Evolutionary conservation across 64 coral and sea anemone genomes (phyloP).

Genomic region (Porites australiensis): DNA sequence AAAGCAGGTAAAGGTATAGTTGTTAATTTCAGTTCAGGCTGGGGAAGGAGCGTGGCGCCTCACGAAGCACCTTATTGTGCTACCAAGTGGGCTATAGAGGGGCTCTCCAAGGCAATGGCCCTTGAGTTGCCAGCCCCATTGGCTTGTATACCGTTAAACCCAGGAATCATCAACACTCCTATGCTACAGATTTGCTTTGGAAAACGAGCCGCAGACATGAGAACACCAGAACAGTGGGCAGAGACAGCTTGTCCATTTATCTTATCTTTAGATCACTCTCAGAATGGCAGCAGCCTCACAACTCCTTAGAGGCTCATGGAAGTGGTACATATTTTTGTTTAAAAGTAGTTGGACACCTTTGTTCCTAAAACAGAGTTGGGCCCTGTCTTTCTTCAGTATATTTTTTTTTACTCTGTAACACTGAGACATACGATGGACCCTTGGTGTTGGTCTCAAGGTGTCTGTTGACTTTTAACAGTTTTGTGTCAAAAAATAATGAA

Average conservation of each 20-base stretch:
- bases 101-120: constrained; percentile 87
- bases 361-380: too few species aligned
- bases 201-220: constrained; percentile 1
- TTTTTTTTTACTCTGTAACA: too few species aligned
- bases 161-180: constrained; percentile 83
- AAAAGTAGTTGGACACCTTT: too few species aligned
- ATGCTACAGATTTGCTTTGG: constrained; percentile 76
- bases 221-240: constrained; percentile 62
- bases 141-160: constrained; percentile 84
- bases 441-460: too few species aligned
- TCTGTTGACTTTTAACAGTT: too few species aligned
- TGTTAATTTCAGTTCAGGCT: constrained; percentile 77
- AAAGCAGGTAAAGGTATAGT: constrained; percentile 62
- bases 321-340: too few species aligned
- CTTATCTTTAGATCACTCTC: constrained; percentile 67
- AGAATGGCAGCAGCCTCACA: constrained; percentile 79
- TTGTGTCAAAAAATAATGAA: too few species aligned
- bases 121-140: constrained; percentile 75
- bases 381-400: too few species aligned
- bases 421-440: too few species aligned
- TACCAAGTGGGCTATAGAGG: constrained; percentile 84
- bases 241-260: constrained; percentile 78
- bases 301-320: neutral
- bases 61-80: constrained; percentile 86
- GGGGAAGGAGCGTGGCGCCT: constrained; percentile 68